Percentiles rank a stretch among this genome's conserved stretches.
phyloP scores from a whole-genome alignment of 23 tunicate species.

The Styela clava region DNA sequence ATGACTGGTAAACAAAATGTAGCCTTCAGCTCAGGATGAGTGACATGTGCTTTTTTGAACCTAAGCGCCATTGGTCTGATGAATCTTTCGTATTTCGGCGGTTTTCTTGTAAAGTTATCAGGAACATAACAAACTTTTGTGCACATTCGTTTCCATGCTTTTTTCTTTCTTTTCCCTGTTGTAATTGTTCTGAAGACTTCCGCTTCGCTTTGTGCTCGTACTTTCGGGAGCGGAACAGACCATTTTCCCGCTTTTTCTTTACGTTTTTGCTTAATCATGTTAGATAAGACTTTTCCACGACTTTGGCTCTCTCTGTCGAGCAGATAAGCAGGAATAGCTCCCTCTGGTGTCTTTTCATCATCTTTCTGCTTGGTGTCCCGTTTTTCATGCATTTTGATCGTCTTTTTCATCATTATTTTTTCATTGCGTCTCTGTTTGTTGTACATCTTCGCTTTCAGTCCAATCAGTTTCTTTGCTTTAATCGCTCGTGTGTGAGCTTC shows the following conservation, averaged over 20 bases:
- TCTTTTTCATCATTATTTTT: slow-evolving; percentile 97
- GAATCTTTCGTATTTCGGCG: slow-evolving; percentile 93
- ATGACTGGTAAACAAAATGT: slow-evolving; percentile 89
- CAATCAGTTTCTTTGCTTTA: slow-evolving; percentile 81
- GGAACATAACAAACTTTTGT: slow-evolving; percentile 89
- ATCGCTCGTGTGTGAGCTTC: slow-evolving; percentile 73
- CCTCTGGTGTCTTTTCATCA: slow-evolving; percentile 92
- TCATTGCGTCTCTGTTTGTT: slow-evolving; percentile 91
- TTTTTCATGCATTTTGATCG: slow-evolving; percentile 85
- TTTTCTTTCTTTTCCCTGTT: slow-evolving; percentile 94
- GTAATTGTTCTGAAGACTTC: slow-evolving; percentile 90
- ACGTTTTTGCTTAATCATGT: slow-evolving; percentile 95
- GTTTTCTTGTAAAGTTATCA: slow-evolving; percentile 89
- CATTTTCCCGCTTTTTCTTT: slow-evolving; percentile 98
- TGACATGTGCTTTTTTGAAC: slow-evolving; percentile 94
- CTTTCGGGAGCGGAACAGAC: slow-evolving; percentile 91
- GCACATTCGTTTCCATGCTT: slow-evolving; percentile 94
- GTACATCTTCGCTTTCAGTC: slow-evolving; percentile 85
- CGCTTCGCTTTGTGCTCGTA: slow-evolving; percentile 92
- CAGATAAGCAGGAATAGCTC: slow-evolving; percentile 88
- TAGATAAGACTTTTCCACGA: slow-evolving; percentile 89
- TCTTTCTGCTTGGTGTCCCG: slow-evolving; percentile 82
- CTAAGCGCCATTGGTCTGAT: slow-evolving; percentile 96
- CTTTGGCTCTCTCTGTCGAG: slow-evolving; percentile 92
- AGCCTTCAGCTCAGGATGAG: slow-evolving; percentile 94